Conservation (phyloP, 2,113 vertebrate genomes). For the Silurus meridionalis region DNA sequence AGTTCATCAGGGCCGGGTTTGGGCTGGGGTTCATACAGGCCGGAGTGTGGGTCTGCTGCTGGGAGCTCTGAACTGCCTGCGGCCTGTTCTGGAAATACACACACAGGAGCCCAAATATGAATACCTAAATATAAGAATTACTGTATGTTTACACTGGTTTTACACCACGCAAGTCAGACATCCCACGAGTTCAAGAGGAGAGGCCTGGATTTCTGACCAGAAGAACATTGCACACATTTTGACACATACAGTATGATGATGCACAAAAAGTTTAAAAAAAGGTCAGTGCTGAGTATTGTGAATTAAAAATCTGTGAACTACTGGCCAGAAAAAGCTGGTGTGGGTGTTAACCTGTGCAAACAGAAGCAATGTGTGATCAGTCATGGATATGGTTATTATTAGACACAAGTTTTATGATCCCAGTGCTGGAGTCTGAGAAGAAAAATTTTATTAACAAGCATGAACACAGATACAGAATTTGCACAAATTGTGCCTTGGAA, state of each 20-base stretch:
- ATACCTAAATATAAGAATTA: constrained; percentile 1
- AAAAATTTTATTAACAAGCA: not conserved
- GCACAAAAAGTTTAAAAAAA: not conserved
- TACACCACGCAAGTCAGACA: not conserved
- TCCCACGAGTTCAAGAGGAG: not conserved
- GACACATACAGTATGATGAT: not conserved
- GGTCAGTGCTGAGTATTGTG: not conserved
- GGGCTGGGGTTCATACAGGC: constrained; percentile 67
- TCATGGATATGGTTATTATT: constrained; percentile 14
- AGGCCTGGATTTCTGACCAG: constrained; percentile 52
- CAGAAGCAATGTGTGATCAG: constrained; percentile 1
- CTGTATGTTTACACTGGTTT: not conserved
- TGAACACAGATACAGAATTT: not conserved
- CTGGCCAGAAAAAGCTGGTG: not conserved
- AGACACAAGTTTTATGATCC: constrained; percentile 23
- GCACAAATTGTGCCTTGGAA: not conserved
- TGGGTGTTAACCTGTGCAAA: constrained; percentile 21
- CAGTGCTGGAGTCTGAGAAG: not conserved
- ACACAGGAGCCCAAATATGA: constrained; percentile 61
- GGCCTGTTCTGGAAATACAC: constrained; percentile 74
- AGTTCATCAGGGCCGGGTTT: constrained; percentile 72
- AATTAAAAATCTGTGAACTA: not conserved
- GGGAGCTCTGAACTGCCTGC: constrained; percentile 69
- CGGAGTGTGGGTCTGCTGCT: constrained; percentile 65
- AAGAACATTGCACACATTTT: not conserved